Percentiles rank a stretch among this genome's conserved stretches.
Conservation (phyloP, 2,797 vertebrate genomes). For the Remorina albescens region DNA sequence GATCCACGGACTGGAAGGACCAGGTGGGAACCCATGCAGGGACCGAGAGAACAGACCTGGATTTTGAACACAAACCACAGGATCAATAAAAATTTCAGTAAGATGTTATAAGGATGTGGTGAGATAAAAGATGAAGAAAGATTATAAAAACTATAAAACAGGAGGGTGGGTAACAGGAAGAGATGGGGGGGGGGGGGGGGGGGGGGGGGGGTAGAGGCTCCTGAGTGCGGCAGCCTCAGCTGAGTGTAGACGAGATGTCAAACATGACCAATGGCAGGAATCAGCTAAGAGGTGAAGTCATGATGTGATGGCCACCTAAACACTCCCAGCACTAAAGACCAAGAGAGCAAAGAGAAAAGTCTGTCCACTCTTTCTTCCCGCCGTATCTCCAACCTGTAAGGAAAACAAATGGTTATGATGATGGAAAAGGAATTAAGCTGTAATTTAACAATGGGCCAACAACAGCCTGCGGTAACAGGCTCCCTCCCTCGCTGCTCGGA, state of each 20-base stretch:
- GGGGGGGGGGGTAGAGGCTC: no score
- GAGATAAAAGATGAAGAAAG: not conserved
- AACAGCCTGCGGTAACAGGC: constrained; percentile 66
- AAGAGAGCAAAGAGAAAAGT: constrained; percentile 28
- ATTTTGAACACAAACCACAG: no score
- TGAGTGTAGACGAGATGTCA: constrained; percentile 60
- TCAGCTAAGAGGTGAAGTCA: constrained; percentile 63
- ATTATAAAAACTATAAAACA: not conserved
- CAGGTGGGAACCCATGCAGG: no score
- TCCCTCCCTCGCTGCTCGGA: constrained; percentile 35
- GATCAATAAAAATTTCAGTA: not conserved
- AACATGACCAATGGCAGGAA: constrained; percentile 74
- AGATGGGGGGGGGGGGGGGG: not conserved
- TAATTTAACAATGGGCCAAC: constrained; percentile 77
- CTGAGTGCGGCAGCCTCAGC: no score
- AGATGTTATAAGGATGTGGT: not conserved
- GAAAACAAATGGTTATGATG: constrained; percentile 84
- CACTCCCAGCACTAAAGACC: constrained; percentile 46
- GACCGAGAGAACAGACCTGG: no score
- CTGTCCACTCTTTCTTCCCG: constrained; percentile 14
- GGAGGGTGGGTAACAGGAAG: not conserved
- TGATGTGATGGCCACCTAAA: constrained; percentile 61
- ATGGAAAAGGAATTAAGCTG: constrained; percentile 82
- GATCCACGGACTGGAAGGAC: no score
- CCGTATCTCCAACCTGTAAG: constrained; percentile 50